Conservation (phyloP, 2,113 vertebrate genomes). For the Gambusia affinis region DNA sequence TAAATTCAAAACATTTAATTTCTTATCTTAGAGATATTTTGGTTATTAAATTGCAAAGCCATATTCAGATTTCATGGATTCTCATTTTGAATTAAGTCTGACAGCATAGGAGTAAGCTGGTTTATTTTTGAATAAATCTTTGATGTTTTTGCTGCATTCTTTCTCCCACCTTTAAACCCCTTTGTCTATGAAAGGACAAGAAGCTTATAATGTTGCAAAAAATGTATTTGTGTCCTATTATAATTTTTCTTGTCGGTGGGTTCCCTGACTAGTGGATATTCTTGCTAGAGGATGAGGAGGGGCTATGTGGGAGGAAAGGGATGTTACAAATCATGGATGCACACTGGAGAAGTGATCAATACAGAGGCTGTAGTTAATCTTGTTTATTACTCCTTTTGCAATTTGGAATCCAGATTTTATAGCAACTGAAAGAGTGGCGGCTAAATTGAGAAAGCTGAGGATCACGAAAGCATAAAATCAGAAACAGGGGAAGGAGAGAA, state of each 20-base stretch:
- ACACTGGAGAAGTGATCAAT: conserved; percentile 66
- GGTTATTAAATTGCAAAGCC: background rate
- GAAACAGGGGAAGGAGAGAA: conserved; percentile 25
- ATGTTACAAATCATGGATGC: conserved; percentile 70
- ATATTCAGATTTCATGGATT: background rate
- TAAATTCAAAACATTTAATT: no score
- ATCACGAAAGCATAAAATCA: conserved; percentile 48
- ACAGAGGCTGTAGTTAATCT: conserved; percentile 64
- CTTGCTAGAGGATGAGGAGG: conserved; percentile 24
- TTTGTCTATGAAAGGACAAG: conserved; percentile 47
- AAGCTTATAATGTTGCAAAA: conserved; percentile 56
- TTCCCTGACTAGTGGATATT: conserved; percentile 18
- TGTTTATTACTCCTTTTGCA: conserved; percentile 73
- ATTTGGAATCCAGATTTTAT: conserved; percentile 74
- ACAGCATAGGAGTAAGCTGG: background rate
- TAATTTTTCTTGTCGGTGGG: conserved; percentile 63
- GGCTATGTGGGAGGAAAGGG: conserved; percentile 2
- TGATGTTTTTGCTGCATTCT: conserved; percentile 21
- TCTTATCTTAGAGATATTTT: no score
- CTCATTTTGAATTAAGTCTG: background rate
- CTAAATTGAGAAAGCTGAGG: conserved; percentile 36
- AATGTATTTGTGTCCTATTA: conserved; percentile 61
- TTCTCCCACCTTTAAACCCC: conserved; percentile 35
- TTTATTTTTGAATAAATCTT: conserved; percentile 1
- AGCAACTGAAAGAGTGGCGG: conserved; percentile 59